phyloP scores from a whole-genome alignment of 2,888 invertebrate species.

The Hanleya hanleyi region DNA sequence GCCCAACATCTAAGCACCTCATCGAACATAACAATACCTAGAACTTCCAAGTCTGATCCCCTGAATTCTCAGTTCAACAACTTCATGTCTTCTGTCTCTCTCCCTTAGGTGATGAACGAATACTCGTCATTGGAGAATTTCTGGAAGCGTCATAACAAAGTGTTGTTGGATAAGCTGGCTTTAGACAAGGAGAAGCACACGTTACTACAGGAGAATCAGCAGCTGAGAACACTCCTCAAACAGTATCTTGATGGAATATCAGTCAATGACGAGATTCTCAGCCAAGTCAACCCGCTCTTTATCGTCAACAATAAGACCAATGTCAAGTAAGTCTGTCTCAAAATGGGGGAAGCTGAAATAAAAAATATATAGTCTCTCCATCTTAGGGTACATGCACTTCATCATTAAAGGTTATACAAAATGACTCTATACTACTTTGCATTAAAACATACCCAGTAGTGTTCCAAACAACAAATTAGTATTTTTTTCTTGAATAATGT shows the following conservation, averaged over 20 bases:
- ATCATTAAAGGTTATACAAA: no score
- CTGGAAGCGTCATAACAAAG: conserved; percentile 79
- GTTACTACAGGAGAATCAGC: conserved; percentile 78
- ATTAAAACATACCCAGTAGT: no score
- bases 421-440: no score
- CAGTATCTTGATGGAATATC: conserved; percentile 74
- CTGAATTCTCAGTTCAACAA: no score
- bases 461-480: no score
- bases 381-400: no score
- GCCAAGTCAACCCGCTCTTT: conserved; percentile 72
- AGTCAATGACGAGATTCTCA: conserved; percentile 73
- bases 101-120: conserved; percentile 68
- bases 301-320: conserved; percentile 72
- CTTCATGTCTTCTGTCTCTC: not conserved
- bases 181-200: conserved; percentile 73
- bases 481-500: no score
- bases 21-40: no score
- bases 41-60: no score
- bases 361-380: no score
- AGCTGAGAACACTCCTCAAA: conserved; percentile 71
- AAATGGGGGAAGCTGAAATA: no score
- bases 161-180: conserved; percentile 76
- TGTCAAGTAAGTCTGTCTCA: conserved; percentile 68
- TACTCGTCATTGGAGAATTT: conserved; percentile 79
- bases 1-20: no score